phyloP scores from a whole-genome alignment of 1,140 invertebrate species.

The Luehdorfia chinensis region DNA sequence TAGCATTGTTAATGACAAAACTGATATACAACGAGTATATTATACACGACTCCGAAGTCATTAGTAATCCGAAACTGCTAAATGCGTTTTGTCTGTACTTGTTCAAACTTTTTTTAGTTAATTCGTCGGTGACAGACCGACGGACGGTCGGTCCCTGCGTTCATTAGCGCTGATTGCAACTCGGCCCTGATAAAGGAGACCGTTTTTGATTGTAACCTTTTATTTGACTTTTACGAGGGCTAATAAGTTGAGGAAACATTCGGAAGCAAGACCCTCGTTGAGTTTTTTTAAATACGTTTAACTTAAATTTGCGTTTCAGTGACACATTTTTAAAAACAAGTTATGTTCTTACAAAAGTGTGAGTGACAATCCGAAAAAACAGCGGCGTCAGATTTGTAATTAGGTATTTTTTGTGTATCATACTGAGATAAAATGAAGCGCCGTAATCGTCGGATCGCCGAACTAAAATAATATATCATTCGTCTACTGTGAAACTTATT shows the following conservation, averaged over 20 bases:
- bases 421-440: too few species aligned
- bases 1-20: not conserved
- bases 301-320: not conserved
- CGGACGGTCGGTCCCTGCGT: conserved; percentile 27
- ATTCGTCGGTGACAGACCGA: conserved; percentile 40
- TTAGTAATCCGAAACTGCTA: conserved; percentile 31
- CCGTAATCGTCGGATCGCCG: too few species aligned
- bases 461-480: too few species aligned
- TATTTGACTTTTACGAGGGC: conserved; percentile 13
- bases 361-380: too few species aligned
- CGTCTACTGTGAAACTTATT: too few species aligned
- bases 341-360: too few species aligned
- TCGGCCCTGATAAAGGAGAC: conserved; percentile 24
- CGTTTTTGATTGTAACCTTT: conserved; percentile 20
- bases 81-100: conserved; percentile 31
- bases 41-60: not conserved
- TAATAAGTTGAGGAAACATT: conserved; percentile 10
- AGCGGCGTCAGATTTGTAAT: too few species aligned
- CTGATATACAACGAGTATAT: not conserved
- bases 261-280: not conserved
- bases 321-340: too few species aligned
- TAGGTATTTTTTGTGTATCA: too few species aligned
- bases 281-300: not conserved
- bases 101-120: conserved; percentile 36
- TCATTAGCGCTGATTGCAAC: conserved; percentile 50